Conservation (phyloP, 23 tunicate species). For the Halocynthia aurantium region DNA sequence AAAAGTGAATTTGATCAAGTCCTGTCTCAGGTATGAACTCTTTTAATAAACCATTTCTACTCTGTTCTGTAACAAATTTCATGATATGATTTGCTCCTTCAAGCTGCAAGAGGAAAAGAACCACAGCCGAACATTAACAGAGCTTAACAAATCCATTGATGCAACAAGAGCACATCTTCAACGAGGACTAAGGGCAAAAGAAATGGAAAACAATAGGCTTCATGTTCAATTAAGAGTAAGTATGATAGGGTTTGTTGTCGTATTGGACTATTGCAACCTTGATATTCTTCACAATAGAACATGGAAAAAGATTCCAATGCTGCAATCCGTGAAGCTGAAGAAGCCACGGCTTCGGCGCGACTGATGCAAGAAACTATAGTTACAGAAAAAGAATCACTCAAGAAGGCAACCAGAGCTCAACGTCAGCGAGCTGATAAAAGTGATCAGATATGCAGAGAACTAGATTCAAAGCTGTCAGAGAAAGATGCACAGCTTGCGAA, state of each 20-base stretch:
- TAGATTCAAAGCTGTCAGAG: conserved; percentile 40
- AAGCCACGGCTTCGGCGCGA: conserved; percentile 41
- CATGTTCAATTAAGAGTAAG: conserved; percentile 80
- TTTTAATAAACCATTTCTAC: neutral
- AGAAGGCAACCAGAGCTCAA: conserved; percentile 55
- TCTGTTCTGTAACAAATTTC: neutral
- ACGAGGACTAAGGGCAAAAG: conserved; percentile 70
- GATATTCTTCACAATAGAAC: conserved; percentile 20
- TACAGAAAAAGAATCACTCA: conserved; percentile 66
- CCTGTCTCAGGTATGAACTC: conserved; percentile 19
- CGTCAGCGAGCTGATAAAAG: conserved; percentile 64
- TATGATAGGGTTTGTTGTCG: neutral
- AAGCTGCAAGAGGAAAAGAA: conserved; percentile 71
- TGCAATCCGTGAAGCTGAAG: conserved; percentile 49
- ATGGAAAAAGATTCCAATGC: conserved; percentile 56
- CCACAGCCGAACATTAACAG: conserved; percentile 63
- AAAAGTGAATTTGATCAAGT: conserved; percentile 55
- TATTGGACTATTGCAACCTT: neutral
- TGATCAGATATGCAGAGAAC: conserved; percentile 38
- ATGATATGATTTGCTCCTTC: neutral
- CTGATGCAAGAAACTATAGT: conserved; percentile 45
- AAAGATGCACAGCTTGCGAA: conserved; percentile 45
- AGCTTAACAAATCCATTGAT: conserved; percentile 79
- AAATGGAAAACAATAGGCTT: conserved; percentile 82
- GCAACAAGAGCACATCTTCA: conserved; percentile 88